Evolutionary conservation across 1,140 invertebrate species (phyloP).

Genomic region (Tetramorium alpestre): DNA sequence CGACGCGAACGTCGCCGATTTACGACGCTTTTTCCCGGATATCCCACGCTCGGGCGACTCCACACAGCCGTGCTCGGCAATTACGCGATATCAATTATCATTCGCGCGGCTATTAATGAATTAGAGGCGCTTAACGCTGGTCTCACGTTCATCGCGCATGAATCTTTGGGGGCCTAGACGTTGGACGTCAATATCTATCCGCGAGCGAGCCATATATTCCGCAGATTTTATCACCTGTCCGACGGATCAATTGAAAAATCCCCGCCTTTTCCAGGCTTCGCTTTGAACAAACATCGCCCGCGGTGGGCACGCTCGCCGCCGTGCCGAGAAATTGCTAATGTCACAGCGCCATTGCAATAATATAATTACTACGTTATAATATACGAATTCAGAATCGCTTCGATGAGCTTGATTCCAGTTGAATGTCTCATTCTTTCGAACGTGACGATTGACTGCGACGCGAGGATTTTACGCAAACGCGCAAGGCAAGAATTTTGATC

Average conservation of each 20-base stretch:
- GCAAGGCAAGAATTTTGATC: neutral
- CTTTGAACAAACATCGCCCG: constrained; percentile 54
- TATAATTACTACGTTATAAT: constrained; percentile 15
- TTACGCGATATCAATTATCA: constrained; percentile 74
- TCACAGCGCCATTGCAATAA: constrained; percentile 12
- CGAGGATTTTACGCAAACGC: no score
- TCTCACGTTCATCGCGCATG: constrained; percentile 65
- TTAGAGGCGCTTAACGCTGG: constrained; percentile 65
- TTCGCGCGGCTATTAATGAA: constrained; percentile 71
- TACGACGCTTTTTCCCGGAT: constrained; percentile 24
- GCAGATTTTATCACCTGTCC: constrained; percentile 35
- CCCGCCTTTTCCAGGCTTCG: constrained; percentile 1
- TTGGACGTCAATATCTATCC: constrained; percentile 20
- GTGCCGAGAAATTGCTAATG: constrained; percentile 33
- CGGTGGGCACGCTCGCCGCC: constrained; percentile 21
- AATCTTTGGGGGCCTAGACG: constrained; percentile 58
- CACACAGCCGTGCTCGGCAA: constrained; percentile 28
- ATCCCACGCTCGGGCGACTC: constrained; percentile 50
- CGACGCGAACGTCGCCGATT: constrained; percentile 7
- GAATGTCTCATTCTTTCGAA: neutral
- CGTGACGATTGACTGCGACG: neutral
- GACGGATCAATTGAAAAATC: constrained; percentile 26
- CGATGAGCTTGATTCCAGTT: neutral
- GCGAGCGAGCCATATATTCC: constrained; percentile 39
- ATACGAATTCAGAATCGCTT: neutral